Percentiles rank a stretch among this genome's conserved stretches.
phyloP scores from a whole-genome alignment of 2,888 invertebrate species.

The Zygothrica quintamaculata region DNA sequence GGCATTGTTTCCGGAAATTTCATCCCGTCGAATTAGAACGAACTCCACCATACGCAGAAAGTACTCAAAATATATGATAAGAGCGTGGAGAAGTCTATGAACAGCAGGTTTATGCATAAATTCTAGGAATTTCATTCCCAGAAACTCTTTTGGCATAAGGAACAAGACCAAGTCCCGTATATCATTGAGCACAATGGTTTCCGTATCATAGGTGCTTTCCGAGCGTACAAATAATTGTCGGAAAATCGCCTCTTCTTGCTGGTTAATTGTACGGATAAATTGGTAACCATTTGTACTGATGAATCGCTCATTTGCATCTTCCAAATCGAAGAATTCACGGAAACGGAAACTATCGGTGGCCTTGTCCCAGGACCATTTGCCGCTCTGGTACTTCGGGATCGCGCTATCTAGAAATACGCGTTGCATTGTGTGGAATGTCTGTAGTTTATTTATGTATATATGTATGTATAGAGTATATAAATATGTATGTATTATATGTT shows the following conservation, averaged over 20 bases:
- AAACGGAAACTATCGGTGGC: conserved; percentile 61
- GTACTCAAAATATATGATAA: conserved; percentile 83
- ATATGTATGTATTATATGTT: background rate
- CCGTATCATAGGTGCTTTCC: conserved; percentile 67
- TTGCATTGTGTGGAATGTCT: conserved; percentile 23
- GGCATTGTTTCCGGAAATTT: conserved; percentile 66
- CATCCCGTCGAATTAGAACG: conserved; percentile 80
- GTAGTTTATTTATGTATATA: too few species aligned
- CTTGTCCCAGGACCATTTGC: conserved; percentile 79
- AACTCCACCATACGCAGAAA: conserved; percentile 81
- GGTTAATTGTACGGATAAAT: conserved; percentile 73
- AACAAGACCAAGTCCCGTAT: conserved; percentile 82
- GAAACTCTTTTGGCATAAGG: conserved; percentile 73
- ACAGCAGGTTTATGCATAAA: conserved; percentile 77
- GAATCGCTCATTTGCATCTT: conserved; percentile 47
- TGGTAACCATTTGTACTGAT: conserved; percentile 64
- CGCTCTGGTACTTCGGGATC: conserved; percentile 77
- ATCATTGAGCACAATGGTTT: conserved; percentile 79
- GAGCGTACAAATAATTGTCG: conserved; percentile 73
- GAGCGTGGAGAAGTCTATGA: conserved; percentile 73
- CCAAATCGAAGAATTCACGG: conserved; percentile 43
- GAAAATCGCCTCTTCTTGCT: conserved; percentile 81
- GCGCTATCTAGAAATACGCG: conserved; percentile 60
- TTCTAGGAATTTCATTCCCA: conserved; percentile 69
- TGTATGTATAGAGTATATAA: background rate